Evolutionary conservation across 2,797 vertebrate genomes (phyloP), one percentile per base, ranked within the genome.

Genomic region (Enteromius afrohamiltoni): DNA sequence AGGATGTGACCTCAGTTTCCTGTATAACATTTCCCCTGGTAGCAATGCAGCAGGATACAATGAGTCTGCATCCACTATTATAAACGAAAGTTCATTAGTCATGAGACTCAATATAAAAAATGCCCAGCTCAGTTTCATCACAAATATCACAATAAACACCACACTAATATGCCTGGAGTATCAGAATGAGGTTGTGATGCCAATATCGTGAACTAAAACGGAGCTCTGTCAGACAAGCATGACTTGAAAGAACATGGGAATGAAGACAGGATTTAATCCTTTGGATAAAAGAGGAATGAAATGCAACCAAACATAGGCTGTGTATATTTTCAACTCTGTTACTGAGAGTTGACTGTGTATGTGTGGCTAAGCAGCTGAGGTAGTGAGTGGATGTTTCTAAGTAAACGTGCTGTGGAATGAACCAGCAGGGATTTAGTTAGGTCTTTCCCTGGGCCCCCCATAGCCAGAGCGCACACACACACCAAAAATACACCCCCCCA

Each of bases 1-100:
- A 92, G 94, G 94, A 94, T 88, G 90, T 92, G 90, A 93, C 87
- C 83, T 89, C 88, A 91, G 85, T 88, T 94, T 94, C 93, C 94
- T 92, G 91, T 65, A 42, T 23, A 85, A 77, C 19, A 77, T 88
- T 88, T 85, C 83, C 80, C 85, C 47, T 37, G 40, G 8, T 49
- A 82, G 65, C 64, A 88, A 79, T 21, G 55, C 40, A 81, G 67
- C 87, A 31, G 73, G 49, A 77, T 16, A 45, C 26, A 77, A 31
- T 64, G 16, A 68, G 51, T 68, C 71, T 68, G 42, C n/a, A 64
- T 64, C 9, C 70, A 74, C 3, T 21, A 51, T 37, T 21, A 7
- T 37, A 64, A 34, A 31, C 31, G 5, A 67, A 79, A 9, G 26
- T 21, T 51, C 21, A 69, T 55, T 79, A 42, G 17, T 80, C 67